A percentile compares a stretch with the other conserved stretches of the same genome.
These are phyloP conservation scores for Philereme transversata DNA, from an alignment of 2,888 invertebrate species.

Conservation along the genomic window DNA sequence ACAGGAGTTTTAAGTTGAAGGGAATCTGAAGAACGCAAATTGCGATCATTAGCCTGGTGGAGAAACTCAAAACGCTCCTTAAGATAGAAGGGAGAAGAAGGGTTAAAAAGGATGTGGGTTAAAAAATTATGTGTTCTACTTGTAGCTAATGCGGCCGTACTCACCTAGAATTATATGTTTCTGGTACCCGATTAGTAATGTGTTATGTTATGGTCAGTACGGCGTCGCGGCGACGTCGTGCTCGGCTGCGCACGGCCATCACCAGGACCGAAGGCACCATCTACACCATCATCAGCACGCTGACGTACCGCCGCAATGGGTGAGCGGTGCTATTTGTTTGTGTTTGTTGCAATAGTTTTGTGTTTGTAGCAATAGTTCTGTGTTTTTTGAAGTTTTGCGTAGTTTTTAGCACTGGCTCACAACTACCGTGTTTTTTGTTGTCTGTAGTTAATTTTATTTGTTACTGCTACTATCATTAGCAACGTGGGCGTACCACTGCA, in stretches of 20 bases:
- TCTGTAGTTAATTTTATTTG: not conserved
- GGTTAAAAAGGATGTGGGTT: too few relatives aligned
- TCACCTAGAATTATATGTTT: too few relatives aligned
- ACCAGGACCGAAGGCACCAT: constrained; percentile 73
- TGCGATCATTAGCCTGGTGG: too few relatives aligned
- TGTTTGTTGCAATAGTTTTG: constrained; percentile 18
- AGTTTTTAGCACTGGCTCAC: not conserved
- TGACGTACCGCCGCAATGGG: constrained; percentile 78
- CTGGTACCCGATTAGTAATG: constrained; percentile 6
- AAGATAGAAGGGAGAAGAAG: too few relatives aligned
- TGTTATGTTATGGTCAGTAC: constrained; percentile 60
- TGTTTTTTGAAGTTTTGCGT: constrained; percentile 8
- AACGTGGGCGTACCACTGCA: not conserved
- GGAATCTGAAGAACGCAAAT: too few relatives aligned
- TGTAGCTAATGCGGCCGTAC: too few relatives aligned
- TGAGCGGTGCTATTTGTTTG: constrained; percentile 50
- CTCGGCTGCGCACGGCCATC: constrained; percentile 77
- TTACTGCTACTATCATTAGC: constrained; percentile 6
- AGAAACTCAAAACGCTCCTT: too few relatives aligned
- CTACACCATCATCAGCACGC: constrained; percentile 78
- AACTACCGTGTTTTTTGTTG: not conserved
- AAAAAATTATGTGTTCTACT: too few relatives aligned
- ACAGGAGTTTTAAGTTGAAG: too few relatives aligned
- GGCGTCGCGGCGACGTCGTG: constrained; percentile 82
- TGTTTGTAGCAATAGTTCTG: constrained; percentile 18